Base-by-base conservation (phyloP, 2,888 invertebrate genomes). In the Netelia melanura region DNA sequence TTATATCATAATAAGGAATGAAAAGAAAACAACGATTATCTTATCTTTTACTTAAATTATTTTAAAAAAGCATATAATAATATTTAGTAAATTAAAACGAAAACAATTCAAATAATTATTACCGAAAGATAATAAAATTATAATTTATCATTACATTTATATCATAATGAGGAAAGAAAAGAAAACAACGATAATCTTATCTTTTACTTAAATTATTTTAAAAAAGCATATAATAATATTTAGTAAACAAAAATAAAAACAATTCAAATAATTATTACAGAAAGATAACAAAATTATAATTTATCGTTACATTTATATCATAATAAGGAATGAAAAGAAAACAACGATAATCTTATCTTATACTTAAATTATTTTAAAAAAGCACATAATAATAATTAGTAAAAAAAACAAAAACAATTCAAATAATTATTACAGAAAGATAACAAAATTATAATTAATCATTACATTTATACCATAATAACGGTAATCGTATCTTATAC, bases 61-160 rank as follows among this genome's bases (percentile, higher is more conserved):
- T 25, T 0, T 25, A 25, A 25, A 25, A 3, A 25, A 25, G 25
- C 25, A 25, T 0, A 25, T 25, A 25, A 56, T 14, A 76, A 44
- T 79, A 17, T 17, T 17, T 17, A 17, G 17, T 17, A 17, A 17
- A 17, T 0, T 0, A 17, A 68, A 54, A 43, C 52, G 64, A 78
- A 58, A 17, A 62, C 17, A 70, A 48, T 80, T 25, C 65, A 64
- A 14, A 62, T 62, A 44, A 81, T 78, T n/a, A 9, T 48, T 44
- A 56, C 21, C 17, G 48, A 17, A 30, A 11, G 17, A 62, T 48
- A 61, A 23, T 52, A 44, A 67, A 61, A 58, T 6, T 48, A 3
- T 14, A 30, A 48, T 68, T 67, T 70, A 11, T 54, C 5, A 30
- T 30, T 30, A 79, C 44, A 72, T 67, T 72, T 61, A n/a, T 67